phyloP scores from a whole-genome alignment of 64 coral and sea anemone species.

The Dendrophyllia cribrosa region DNA sequence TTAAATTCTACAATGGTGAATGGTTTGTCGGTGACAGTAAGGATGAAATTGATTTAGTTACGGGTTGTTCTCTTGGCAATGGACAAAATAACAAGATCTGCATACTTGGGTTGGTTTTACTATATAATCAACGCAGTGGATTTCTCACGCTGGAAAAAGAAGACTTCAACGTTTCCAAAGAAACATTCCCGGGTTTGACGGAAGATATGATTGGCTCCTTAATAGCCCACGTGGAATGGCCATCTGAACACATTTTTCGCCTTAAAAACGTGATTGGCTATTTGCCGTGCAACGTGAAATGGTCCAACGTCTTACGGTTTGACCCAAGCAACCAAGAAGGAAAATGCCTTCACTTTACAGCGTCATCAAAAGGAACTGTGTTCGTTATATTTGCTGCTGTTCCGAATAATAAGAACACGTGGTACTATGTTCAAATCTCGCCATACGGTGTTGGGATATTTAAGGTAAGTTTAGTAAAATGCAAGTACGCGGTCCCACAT shows the following conservation, averaged over 20 bases:
- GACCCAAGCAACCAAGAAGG: slow-evolving; percentile 5
- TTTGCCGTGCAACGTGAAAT: no score
- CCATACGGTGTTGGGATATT: neutral
- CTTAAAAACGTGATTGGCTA: neutral
- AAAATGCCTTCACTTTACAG: neutral
- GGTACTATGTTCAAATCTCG: neutral
- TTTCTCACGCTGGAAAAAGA: neutral
- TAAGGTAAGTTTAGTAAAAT: no score
- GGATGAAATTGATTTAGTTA: no score
- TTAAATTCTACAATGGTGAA: no score
- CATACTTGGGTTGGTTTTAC: neutral
- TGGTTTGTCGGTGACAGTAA: no score
- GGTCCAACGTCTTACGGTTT: neutral
- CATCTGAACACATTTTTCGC: neutral
- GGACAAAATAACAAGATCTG: neutral
- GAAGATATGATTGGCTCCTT: neutral
- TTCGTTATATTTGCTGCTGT: no score
- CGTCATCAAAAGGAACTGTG: neutral
- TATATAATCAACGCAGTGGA: neutral
- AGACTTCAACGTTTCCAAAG: neutral
- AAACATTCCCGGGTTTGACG: neutral
- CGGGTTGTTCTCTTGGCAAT: neutral
- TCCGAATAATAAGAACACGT: no score
- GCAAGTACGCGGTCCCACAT: no score
- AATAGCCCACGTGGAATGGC: no score